phyloP scores from a whole-genome alignment of 2,113 vertebrate genomes.

The Toxotes chatareus region DNA sequence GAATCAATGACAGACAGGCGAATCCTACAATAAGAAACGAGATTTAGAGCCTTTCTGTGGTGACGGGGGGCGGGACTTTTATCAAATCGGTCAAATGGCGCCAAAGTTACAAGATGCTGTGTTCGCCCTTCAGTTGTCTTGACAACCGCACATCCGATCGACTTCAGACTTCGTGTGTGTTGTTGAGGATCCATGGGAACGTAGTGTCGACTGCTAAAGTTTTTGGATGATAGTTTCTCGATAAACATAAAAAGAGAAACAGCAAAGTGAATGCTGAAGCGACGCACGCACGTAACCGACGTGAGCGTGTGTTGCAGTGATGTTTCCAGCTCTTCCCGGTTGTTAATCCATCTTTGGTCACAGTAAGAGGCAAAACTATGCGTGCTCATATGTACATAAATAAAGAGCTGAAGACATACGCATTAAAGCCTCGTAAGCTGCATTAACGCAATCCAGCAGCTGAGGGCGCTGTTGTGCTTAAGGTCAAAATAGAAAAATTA shows the following conservation, averaged over 20 bases:
- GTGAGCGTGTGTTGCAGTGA: no score
- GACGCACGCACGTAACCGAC: no score
- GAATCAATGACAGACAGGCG: slow-evolving; percentile 46
- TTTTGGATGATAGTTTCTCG: no score
- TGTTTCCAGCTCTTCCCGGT: neutral
- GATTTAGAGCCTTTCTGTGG: neutral
- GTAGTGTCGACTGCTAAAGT: no score
- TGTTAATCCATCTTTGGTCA: neutral
- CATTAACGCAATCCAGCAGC: slow-evolving; percentile 24
- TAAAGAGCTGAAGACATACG: neutral
- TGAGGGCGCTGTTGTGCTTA: slow-evolving; percentile 48
- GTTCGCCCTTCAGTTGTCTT: no score
- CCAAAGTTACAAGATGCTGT: slow-evolving; percentile 41
- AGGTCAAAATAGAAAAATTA: neutral
- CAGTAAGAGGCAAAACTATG: neutral
- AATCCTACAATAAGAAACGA: slow-evolving; percentile 48
- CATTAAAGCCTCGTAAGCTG: neutral
- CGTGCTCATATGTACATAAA: neutral
- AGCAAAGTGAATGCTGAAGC: no score
- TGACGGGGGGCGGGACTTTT: slow-evolving; percentile 9
- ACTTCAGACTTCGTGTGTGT: no score
- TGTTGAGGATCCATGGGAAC: no score
- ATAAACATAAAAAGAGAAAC: no score
- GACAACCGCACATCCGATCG: no score
- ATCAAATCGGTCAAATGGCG: slow-evolving; percentile 54